phyloP scores from a whole-genome alignment of 1,140 invertebrate species.

The Cydia strobilella region DNA sequence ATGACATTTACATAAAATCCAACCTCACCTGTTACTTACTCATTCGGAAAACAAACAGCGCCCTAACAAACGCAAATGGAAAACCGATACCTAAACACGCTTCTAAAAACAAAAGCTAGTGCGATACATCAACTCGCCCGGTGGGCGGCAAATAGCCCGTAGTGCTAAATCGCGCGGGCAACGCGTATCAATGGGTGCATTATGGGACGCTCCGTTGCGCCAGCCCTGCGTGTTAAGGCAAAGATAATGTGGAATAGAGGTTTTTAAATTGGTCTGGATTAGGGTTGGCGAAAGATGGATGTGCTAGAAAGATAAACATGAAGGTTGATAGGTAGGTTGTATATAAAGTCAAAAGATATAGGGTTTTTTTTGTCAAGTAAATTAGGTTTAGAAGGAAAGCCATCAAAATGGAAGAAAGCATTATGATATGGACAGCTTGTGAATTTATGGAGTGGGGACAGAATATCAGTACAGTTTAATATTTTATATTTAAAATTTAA shows the following conservation, averaged over 20 bases:
- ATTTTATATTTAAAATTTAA: too few species aligned
- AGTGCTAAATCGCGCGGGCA: slow-evolving; percentile 71
- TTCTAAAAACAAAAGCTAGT: slow-evolving; percentile 62
- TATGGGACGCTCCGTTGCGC: slow-evolving; percentile 56
- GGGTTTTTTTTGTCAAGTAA: too few species aligned
- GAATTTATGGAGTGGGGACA: too few species aligned
- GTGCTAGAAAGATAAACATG: not conserved
- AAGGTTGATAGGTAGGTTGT: not conserved
- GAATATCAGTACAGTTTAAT: too few species aligned
- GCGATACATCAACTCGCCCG: slow-evolving; percentile 61
- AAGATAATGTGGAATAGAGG: slow-evolving; percentile 19
- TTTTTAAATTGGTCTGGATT: not conserved
- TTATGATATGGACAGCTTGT: too few species aligned
- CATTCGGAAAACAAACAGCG: not conserved
- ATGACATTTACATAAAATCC: not conserved
- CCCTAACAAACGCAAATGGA: not conserved
- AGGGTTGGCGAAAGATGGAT: slow-evolving; percentile 1
- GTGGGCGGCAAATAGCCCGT: slow-evolving; percentile 74
- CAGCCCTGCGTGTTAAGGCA: slow-evolving; percentile 42
- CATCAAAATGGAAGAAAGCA: too few species aligned
- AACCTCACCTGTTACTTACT: not conserved
- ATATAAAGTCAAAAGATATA: too few species aligned
- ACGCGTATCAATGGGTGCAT: slow-evolving; percentile 68
- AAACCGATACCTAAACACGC: slow-evolving; percentile 35
- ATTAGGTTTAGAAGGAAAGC: too few species aligned